Conservation (phyloP, 1,140 invertebrate species). For the Scaptomyza montana region DNA sequence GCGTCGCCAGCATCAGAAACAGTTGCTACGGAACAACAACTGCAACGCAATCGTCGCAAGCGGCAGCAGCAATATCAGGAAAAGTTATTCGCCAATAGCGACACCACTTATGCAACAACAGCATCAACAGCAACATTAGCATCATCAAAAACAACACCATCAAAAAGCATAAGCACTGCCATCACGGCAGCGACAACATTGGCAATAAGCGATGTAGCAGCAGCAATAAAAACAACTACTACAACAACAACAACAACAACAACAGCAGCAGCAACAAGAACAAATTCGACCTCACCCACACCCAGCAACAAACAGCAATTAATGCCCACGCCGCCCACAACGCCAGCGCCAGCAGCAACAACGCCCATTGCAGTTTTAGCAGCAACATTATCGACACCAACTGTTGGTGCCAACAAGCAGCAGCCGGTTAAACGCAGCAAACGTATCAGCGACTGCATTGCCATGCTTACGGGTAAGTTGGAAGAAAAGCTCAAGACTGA, state of each 20-base stretch:
- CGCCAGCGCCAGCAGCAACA: conserved; percentile 41
- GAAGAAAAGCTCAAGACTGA: conserved; percentile 83
- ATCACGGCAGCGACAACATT: conserved; percentile 7
- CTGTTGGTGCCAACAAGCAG: conserved; percentile 18
- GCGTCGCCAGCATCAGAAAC: conserved; percentile 34
- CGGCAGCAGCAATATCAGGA: conserved; percentile 30
- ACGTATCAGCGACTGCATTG: conserved; percentile 85
- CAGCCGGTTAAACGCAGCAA: conserved; percentile 78
- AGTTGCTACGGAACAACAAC: conserved; percentile 14
- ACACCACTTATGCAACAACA: conserved; percentile 13
- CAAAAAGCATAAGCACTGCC: conserved; percentile 11
- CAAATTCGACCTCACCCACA: conserved; percentile 34
- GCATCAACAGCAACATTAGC: conserved; percentile 4
- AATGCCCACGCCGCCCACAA: conserved; percentile 52
- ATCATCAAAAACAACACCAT: conserved; percentile 13
- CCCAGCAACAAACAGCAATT: conserved; percentile 51
- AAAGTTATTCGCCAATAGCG: conserved; percentile 3
- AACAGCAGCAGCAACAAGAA: conserved; percentile 16
- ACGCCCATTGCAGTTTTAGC: conserved; percentile 1
- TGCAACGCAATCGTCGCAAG: conserved; percentile 58
- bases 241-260: conserved; percentile 2
- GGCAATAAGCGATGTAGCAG: conserved; percentile 1
- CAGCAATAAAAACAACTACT: not conserved
- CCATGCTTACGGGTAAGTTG: conserved; percentile 85
- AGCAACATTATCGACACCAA: conserved; percentile 14